Percentiles rank a stretch among this genome's conserved stretches.
Evolutionary conservation across 2,888 invertebrate species (phyloP).

Genomic region (Parasteatoda lunata): DNA sequence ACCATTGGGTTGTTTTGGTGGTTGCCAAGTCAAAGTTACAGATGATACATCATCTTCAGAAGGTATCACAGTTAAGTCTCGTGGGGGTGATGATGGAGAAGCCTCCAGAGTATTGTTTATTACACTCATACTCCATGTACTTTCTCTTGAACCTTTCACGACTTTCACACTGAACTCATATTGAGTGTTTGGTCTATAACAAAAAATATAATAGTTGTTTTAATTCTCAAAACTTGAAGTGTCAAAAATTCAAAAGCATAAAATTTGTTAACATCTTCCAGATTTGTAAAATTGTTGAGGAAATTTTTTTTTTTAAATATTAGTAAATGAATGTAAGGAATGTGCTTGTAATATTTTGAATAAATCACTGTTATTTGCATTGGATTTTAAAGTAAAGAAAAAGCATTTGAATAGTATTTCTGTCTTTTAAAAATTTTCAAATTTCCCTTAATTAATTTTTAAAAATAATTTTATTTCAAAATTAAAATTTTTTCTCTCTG

Average conservation of each 20-base stretch:
- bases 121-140: constrained; percentile 96
- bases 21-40: constrained; percentile 89
- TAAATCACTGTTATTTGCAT: too few relatives aligned
- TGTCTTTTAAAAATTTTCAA: too few relatives aligned
- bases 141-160: constrained; percentile 83
- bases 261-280: too few relatives aligned
- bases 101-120: constrained; percentile 89
- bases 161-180: constrained; percentile 95
- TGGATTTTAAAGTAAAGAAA: too few relatives aligned
- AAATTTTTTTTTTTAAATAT: too few relatives aligned
- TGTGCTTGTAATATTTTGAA: too few relatives aligned
- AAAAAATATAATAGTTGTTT: not conserved
- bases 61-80: constrained; percentile 85
- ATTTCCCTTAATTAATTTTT: too few relatives aligned
- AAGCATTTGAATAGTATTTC: too few relatives aligned
- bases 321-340: too few relatives aligned
- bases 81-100: constrained; percentile 88
- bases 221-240: not conserved
- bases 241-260: not conserved
- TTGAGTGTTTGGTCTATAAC: constrained; percentile 82
- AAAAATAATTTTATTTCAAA: too few relatives aligned
- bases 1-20: constrained; percentile 90
- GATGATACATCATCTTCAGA: constrained; percentile 81
- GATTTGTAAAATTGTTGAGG: too few relatives aligned
- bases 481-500: too few relatives aligned